Conservation (phyloP, 2,797 vertebrate species). For the Gymnothorax javanicus region DNA sequence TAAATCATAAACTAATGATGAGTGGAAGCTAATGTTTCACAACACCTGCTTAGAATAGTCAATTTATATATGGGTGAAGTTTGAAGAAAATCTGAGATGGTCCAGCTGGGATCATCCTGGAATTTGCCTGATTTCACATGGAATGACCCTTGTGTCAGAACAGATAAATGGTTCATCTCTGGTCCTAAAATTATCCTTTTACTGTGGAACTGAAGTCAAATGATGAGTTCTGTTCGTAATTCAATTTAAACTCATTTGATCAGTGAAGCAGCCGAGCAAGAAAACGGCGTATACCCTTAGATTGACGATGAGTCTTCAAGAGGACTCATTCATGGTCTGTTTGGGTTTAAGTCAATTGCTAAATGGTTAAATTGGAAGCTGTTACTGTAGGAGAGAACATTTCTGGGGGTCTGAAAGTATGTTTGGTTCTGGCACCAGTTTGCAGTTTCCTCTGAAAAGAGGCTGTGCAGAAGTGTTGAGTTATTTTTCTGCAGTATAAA, state of each 20-base stretch:
- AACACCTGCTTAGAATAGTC: too few species aligned
- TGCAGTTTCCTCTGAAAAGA: not conserved
- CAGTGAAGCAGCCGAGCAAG: not conserved
- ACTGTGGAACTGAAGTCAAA: not conserved
- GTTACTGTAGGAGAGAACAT: not conserved
- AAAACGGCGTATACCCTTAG: not conserved
- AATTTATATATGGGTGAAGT: too few species aligned
- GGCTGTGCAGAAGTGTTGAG: not conserved
- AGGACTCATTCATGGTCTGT: not conserved
- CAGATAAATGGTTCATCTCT: not conserved
- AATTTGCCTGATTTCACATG: too few species aligned
- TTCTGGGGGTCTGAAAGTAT: not conserved
- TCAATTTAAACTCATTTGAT: not conserved
- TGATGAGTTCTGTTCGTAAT: not conserved
- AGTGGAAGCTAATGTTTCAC: too few species aligned
- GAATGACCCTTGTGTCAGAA: not conserved
- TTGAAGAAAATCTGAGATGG: too few species aligned
- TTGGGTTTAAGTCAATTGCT: not conserved
- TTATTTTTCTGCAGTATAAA: not conserved
- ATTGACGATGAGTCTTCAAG: not conserved
- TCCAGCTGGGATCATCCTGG: too few species aligned
- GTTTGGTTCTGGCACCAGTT: not conserved
- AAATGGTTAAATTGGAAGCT: not conserved
- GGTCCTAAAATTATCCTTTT: not conserved
- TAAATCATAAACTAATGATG: too few species aligned